Percentiles rank a stretch among this genome's conserved stretches.
Evolutionary conservation across 2,797 vertebrate genomes (phyloP).

Genomic region (Chanos chanos): DNA sequence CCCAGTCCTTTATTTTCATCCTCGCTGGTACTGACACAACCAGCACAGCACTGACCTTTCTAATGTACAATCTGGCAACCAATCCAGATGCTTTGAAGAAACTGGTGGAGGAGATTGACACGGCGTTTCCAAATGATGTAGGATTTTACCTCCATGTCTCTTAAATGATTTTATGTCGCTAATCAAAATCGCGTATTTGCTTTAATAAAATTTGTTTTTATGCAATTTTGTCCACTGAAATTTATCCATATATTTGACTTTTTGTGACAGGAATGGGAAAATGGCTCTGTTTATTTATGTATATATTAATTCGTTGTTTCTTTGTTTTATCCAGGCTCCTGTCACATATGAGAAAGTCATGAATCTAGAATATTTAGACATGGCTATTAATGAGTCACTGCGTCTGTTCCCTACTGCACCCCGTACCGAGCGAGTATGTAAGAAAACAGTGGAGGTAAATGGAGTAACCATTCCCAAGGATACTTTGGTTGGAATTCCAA

Average conservation of each 20-base stretch:
- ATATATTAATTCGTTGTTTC: too few species aligned
- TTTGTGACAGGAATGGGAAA: too few species aligned
- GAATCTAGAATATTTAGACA: slow-evolving; percentile 77
- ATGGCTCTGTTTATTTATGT: too few species aligned
- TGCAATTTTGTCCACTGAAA: too few species aligned
- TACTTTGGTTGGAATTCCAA: slow-evolving; percentile 52
- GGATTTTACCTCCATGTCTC: too few species aligned
- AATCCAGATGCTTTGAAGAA: slow-evolving; percentile 69
- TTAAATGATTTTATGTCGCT: too few species aligned
- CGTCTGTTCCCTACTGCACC: slow-evolving; percentile 54
- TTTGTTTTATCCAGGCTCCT: slow-evolving; percentile 53
- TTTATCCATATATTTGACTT: too few species aligned
- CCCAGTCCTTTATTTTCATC: slow-evolving; percentile 76
- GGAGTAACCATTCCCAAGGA: slow-evolving; percentile 66
- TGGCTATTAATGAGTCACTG: slow-evolving; percentile 67
- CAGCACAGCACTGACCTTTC: slow-evolving; percentile 67
- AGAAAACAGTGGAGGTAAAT: slow-evolving; percentile 62
- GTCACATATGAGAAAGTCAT: slow-evolving; percentile 54
- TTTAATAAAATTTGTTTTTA: too few species aligned
- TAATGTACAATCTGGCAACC: slow-evolving; percentile 69
- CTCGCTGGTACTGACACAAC: slow-evolving; percentile 79
- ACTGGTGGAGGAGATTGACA: slow-evolving; percentile 71
- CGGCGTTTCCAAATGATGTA: slow-evolving; percentile 73
- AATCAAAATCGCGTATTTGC: too few species aligned
- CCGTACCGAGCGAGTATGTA: slow-evolving; percentile 63